Evolutionary conservation across 2,888 invertebrate genomes (phyloP), one percentile per base, ranked within the genome.

Genomic region (Metopia argyrocephala): DNA sequence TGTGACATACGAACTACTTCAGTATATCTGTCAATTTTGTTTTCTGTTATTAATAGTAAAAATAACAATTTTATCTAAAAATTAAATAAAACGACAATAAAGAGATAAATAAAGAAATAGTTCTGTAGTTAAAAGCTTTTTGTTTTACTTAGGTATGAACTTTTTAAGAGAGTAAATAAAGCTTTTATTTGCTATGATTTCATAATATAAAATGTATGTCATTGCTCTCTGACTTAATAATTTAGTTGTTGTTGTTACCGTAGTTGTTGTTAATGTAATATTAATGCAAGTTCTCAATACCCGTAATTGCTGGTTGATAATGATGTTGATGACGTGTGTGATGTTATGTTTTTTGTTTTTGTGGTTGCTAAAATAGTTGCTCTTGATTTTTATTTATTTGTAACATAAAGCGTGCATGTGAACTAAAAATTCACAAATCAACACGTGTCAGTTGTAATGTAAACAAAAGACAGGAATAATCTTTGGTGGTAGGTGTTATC

Each of bases 211-310:
- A n/a, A n/a, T n/a, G n/a, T n/a, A n/a, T n/a, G n/a, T n/a, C n/a
- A n/a, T n/a, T n/a, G n/a, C n/a, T n/a, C n/a, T n/a, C n/a, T n/a
- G n/a, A n/a, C n/a, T n/a, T n/a, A n/a, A n/a, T n/a, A n/a, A n/a
- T n/a, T n/a, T 46, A 15, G 12, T 38, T 38, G 12, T 38, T 20
- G 4, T 15, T 46, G n/a, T 21, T 15, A 38, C 38, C 15, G 27
- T n/a, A 28, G 48, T 48, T 59, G 46, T 20, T 28, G 12, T 12
- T 65, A 59, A n/a, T 61, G n/a, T n/a, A n/a, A n/a, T 52, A 46
- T 59, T 70, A 27, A 50, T 21, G 61, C 25, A 31, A 57, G 76
- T 64, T 57, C 50, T 31, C 45, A 71, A 66, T n/a, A 21, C 62
- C 61, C 66, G 71, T 18, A 66, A 76, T 57, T 64, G 45, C n/a